Evolutionary conservation across 37 sponge, comb jelly and placozoan genomes (phyloP), one percentile per base, ranked within the genome.

Genomic region (Amphimedon queenslandica): DNA sequence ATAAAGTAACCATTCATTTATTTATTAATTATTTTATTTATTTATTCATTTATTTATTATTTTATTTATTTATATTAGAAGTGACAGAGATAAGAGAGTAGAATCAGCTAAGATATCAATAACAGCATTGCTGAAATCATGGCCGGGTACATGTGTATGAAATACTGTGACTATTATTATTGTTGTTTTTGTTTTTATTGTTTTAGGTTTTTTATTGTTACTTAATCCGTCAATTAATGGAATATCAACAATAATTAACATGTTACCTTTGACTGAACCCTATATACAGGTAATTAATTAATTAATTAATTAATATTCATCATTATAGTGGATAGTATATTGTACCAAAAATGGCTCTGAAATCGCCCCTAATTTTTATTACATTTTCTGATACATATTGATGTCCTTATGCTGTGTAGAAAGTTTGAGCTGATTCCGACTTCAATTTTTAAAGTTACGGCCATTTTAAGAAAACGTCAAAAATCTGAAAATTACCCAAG

Each of bases 81-180:
- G 33, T 23, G 76, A 76, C 18, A 31, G 43, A 47, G 76, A 64
- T 23, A 63, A 40, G 8, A 67, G 56, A 20, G 85, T 89, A 20
- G 85, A 89, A 47, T 51, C 85, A 1, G 47, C 85, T 28, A 83
- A 84, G 39, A 72, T 89, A 71, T 80, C 77, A 3, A 24, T 84
- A 23, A 67, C 66, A 1, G 64, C 90, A 21, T 51, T 84, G 53
- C 72, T 89, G 64, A 83, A 83, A 40, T 72, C 85, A 23, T 89
- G 90, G 90, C 73, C 90, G 20, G 90, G 90, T 47, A 34, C 27
- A 63, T 63, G 41, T 39, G 20, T 39, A 23, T 75, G 63, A 60
- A 42, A 60, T 37, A 36, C 31, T 63, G 64, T 0, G 20, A 11
- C 25, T 58, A 23, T n/a, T 16, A 58, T 60, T 60, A 29, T 13